Percentiles rank a stretch among this genome's conserved stretches.
Conservation (phyloP, 2,888 invertebrate species). For the Lycocerus yunnanus region DNA sequence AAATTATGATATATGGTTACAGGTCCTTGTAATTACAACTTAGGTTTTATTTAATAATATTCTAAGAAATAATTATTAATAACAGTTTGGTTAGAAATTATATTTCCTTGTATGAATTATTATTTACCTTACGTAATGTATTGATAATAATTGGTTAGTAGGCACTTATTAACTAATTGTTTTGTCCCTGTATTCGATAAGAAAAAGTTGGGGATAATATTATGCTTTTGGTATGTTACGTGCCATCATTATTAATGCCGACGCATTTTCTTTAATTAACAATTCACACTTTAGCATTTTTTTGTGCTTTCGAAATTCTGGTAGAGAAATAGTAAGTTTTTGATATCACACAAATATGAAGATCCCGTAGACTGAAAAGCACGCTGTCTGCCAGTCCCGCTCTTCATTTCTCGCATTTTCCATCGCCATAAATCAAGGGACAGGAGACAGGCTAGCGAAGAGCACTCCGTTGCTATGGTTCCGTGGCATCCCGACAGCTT, state of each 20-base stretch:
- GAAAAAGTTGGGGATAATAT: neutral
- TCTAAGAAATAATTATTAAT: neutral
- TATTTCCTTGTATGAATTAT: neutral
- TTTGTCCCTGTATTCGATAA: neutral
- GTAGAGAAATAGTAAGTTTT: conserved; percentile 7
- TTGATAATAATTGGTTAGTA: neutral
- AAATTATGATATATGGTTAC: neutral
- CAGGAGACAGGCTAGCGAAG: conserved; percentile 58
- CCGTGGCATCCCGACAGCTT: conserved; percentile 59
- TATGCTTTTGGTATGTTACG: too few species aligned
- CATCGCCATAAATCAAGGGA: conserved; percentile 60
- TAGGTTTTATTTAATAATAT: neutral
- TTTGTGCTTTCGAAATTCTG: neutral
- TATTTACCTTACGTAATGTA: neutral
- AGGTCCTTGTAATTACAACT: neutral
- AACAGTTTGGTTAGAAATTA: neutral
- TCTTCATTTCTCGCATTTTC: conserved; percentile 61
- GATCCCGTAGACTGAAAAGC: conserved; percentile 30
- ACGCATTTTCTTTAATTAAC: neutral
- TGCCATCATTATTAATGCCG: too few species aligned
- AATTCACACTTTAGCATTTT: neutral
- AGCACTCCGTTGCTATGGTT: conserved; percentile 58
- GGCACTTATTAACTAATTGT: neutral
- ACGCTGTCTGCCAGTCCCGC: conserved; percentile 55
- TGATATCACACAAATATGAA: conserved; percentile 30